Evolutionary conservation across 64 coral and sea anemone genomes (phyloP), one percentile per base, ranked within the genome.

Genomic region (Montipora capricornis): DNA sequence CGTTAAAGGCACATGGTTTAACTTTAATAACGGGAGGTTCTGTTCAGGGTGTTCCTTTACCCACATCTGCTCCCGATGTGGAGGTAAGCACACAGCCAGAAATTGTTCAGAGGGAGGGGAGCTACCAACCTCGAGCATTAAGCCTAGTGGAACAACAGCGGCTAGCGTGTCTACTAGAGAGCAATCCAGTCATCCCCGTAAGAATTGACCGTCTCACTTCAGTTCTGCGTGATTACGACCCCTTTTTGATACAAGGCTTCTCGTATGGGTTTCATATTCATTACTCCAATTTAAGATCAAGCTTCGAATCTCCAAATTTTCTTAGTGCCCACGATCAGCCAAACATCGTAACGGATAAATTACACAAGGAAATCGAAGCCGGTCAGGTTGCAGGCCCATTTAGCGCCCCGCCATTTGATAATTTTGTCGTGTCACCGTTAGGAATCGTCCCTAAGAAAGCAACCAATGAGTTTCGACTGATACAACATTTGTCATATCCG

Each of bases 391-490:
- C 86, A 19, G 92, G 92, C 44, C 92, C 84, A 4, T 94, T 94
- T 76, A n/a, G 22, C 24, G n/a, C 60, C n/a, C 92, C 92, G 11
- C 91, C 91, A 44, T 88, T 94, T 46, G 53, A 24, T 5, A 45
- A 55, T 68, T 94, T 79, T 74, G 24, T n/a, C 6, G 45, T 29
- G 45, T 94, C 92, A 4, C 92, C 76, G 13, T 53, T 94, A 66
- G 92, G 92, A 15, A 24, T 94, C 9, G 68, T 88, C 8, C 92
- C 92, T 47, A 94, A 94, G 29, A 89, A 94, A 50, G 55, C 37
- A 22, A 67, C 67, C 16, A 79, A 79, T 20, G 77, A 80, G 49
- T 90, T 68, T 52, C 89, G 89, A 62, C 58, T 90, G 13, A 90
- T 90, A 49, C 76, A 90, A 77, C 59, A 47, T 57, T 57, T 57